Evolutionary conservation across 1,140 invertebrate genomes (phyloP), one percentile per base, ranked within the genome.

Genomic region (Vollenhovia emeryi): DNA sequence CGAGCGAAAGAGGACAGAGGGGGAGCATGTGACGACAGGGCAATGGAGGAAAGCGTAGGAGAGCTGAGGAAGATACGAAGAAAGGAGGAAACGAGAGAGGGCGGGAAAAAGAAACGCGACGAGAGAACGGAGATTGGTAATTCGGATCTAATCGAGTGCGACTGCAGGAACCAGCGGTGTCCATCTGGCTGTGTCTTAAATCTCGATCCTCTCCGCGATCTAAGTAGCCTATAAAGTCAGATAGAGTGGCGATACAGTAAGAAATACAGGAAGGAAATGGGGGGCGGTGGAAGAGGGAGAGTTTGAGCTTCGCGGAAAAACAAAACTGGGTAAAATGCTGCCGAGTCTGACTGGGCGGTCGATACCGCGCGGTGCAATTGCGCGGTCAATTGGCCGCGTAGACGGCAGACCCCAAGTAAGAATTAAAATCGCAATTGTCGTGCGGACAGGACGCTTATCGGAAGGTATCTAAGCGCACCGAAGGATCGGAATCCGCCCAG

Each of bases 71-170:
- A 40, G 48, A 52, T 52, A 50, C 36, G 43, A 64, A 73, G 24
- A 8, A 33, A 57, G 55, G 27, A 36, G n/a, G 27, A 43, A 57
- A 21, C 18, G 18, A 43, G 15, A 43, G 15, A 57, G 11, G 21
- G 11, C 6, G 27, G 11, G 6, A 45, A 45, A 79, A 55, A 57
- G 64, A 40, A 71, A 83, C 43, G 36, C 36, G 40, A 79, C 40
- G 57, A 62, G 57, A 62, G 18, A 76, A 48, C 48, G 52, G 55
- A 84, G 79, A 64, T 69, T 84, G 83, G 87, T 88, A 87, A 88
- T 88, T 87, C 71, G 86, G 71, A 76, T 52, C 27, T 66, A 88
- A 83, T 36, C 60, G 86, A 87, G 40, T 87, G 74, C 71, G 83
- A 87, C 68, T 36, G 55, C 55, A 52, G 66, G 80, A 84, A 73